Conservation (phyloP, 2,113 vertebrate genomes). For the Jacana jacana region DNA sequence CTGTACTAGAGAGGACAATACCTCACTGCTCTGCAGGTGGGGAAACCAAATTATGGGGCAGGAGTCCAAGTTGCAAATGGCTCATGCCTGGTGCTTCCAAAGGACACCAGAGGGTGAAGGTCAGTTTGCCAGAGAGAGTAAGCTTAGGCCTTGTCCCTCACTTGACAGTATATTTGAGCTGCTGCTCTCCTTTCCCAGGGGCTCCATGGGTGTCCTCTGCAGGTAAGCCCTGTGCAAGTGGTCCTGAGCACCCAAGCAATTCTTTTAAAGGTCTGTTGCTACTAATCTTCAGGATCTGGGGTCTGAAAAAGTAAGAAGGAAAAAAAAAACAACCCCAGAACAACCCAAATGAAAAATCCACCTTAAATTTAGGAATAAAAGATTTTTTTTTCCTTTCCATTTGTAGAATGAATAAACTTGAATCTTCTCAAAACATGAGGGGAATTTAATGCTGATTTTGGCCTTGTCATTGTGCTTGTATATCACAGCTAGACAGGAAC, state of each 20-base stretch:
- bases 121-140: background rate
- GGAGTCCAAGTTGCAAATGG: background rate
- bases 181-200: background rate
- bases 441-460: background rate
- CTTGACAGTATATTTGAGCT: background rate
- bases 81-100: background rate
- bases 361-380: background rate
- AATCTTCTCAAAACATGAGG: background rate
- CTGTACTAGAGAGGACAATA: background rate
- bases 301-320: background rate
- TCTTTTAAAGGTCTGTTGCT: background rate
- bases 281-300: background rate
- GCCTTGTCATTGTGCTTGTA: background rate
- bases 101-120: background rate
- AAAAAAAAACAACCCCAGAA: no score
- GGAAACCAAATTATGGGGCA: background rate
- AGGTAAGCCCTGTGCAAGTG: background rate
- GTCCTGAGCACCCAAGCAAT: background rate
- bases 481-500: background rate
- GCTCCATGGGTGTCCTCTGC: background rate
- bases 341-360: background rate
- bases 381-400: background rate
- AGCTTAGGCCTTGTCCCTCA: background rate
- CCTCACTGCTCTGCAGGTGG: rapidly evolving
- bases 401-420: background rate